These are phyloP conservation scores for Myanophis thanlyinensis DNA, from an alignment of 2,113 vertebrate genomes.

Conservation along the genomic window DNA sequence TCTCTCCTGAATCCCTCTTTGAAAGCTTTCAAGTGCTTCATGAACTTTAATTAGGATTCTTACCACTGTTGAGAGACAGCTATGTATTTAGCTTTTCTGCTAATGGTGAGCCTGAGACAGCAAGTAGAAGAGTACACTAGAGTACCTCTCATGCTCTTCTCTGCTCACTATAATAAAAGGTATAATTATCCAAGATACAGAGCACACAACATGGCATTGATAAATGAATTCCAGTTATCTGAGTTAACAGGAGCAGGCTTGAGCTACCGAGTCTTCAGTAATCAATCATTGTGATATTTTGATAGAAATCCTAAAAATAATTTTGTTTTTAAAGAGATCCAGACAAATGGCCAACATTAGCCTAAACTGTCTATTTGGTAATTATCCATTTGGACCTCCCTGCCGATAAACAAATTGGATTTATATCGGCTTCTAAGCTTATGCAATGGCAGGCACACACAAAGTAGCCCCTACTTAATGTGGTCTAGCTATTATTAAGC, in stretches of 20 bases:
- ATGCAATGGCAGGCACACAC: not conserved
- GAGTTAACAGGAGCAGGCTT: not conserved
- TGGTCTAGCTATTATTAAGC: not conserved
- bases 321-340: not conserved
- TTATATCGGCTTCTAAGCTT: not conserved
- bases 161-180: not conserved
- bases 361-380: not conserved
- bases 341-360: not conserved
- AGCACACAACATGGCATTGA: not conserved
- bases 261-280: not conserved
- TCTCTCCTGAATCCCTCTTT: not conserved
- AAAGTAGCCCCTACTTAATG: not conserved
- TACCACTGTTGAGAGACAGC: slow-evolving; percentile 4
- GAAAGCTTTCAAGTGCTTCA: not conserved
- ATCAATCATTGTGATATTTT: slow-evolving; percentile 6
- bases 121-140: not conserved
- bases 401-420: not conserved
- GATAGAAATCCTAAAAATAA: not conserved
- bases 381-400: not conserved
- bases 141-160: not conserved
- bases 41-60: slow-evolving; percentile 26
- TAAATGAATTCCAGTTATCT: not conserved
- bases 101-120: not conserved
- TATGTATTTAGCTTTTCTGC: slow-evolving; percentile 3
- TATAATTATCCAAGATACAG: not conserved